Conservation (phyloP, 2,888 invertebrate genomes). For the Apamea crenata region DNA sequence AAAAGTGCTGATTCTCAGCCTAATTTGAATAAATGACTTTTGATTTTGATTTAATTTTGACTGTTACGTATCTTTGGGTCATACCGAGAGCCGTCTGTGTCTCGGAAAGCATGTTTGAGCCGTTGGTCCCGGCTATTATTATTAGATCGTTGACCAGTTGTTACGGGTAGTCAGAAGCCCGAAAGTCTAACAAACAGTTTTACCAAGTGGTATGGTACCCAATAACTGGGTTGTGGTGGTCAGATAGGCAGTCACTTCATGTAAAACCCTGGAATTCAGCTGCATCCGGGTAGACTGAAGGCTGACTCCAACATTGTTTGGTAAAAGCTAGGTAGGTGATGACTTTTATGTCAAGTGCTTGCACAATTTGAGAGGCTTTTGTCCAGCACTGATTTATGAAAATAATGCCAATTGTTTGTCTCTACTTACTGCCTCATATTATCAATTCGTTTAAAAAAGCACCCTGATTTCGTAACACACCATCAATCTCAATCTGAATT, state of each 20-base stretch:
- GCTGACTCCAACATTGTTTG: neutral
- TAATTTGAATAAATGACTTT: too few species aligned
- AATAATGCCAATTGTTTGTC: neutral
- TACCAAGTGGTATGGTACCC: too few species aligned
- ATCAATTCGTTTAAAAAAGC: neutral
- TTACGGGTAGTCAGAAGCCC: neutral
- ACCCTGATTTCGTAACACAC: too few species aligned
- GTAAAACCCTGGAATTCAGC: neutral
- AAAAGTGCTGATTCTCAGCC: too few species aligned
- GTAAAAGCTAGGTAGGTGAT: neutral
- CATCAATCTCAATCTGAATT: too few species aligned
- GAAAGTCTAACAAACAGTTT: neutral
- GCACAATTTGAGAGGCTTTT: neutral
- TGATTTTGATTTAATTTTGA: neutral
- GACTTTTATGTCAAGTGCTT: neutral
- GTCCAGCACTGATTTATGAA: neutral
- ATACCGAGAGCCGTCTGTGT: neutral
- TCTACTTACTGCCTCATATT: neutral
- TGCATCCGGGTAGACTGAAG: neutral
- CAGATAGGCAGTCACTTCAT: neutral
- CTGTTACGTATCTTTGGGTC: neutral
- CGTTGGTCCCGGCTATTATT: neutral
- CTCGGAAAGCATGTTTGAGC: neutral
- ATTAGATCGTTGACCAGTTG: neutral
- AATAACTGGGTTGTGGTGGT: neutral